A percentile compares a stretch with the other conserved stretches of the same genome.
Evolutionary conservation across 2,888 invertebrate species (phyloP).

Genomic region (Chironomus riparius): DNA sequence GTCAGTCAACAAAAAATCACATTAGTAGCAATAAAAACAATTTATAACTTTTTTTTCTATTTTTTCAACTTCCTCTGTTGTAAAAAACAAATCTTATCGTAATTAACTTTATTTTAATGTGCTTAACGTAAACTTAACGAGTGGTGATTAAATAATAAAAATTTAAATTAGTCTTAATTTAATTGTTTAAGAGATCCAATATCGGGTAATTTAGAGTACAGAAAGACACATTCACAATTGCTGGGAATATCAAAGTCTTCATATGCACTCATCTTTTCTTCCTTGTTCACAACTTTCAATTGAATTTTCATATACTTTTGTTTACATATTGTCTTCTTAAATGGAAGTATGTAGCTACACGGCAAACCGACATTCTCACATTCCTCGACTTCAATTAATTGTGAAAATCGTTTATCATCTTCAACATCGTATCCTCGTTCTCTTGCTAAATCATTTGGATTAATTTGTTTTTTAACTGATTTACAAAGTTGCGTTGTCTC

Average conservation of each 20-base stretch:
- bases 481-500: background rate
- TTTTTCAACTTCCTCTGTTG: too few relatives aligned
- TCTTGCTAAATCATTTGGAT: conserved; percentile 2
- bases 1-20: too few relatives aligned
- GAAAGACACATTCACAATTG: conserved; percentile 5
- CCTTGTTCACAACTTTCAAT: background rate
- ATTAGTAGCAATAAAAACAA: too few relatives aligned
- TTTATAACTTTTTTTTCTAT: too few relatives aligned
- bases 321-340: background rate
- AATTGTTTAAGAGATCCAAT: background rate
- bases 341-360: background rate
- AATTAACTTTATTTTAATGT: background rate
- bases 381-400: background rate
- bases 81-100: background rate
- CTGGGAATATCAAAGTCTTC: conserved; percentile 11
- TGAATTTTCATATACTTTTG: background rate
- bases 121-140: background rate
- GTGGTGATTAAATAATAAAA: background rate
- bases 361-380: background rate
- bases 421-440: background rate
- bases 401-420: background rate
- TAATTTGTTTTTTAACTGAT: background rate
- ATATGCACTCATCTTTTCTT: background rate
- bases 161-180: background rate
- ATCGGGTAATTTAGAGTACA: background rate